Conservation (phyloP, 92 coral and sea anemone genomes). For the Metridium senile region DNA sequence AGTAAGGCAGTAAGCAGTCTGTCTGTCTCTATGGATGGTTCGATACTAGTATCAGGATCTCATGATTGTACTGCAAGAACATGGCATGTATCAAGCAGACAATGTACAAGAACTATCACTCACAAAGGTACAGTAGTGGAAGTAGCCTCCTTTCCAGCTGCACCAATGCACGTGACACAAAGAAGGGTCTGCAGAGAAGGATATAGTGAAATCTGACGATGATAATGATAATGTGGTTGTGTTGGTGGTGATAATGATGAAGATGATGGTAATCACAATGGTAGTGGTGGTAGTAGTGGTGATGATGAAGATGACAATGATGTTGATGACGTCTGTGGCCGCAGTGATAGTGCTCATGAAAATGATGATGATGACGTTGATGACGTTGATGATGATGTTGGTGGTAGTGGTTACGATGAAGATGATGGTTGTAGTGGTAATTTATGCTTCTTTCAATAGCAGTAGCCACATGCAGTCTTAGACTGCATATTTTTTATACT, state of each 20-base stretch:
- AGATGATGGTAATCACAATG: background rate
- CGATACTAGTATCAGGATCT: conserved; percentile 80
- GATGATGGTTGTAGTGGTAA: no score
- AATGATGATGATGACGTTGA: background rate
- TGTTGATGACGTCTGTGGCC: background rate
- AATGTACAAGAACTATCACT: conserved; percentile 77
- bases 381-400: background rate
- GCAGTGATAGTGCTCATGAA: background rate
- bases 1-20: conserved; percentile 84
- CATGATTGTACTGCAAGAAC: conserved; percentile 86
- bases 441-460: no score
- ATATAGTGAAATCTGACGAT: background rate
- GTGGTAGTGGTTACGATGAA: background rate
- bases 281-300: background rate
- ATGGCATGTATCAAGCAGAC: conserved; percentile 89
- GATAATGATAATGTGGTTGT: background rate
- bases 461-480: no score
- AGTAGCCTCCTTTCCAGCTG: no score
- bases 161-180: background rate
- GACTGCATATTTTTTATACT: no score
- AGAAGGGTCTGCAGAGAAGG: background rate
- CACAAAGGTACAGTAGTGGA: conserved; percentile 92
- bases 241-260: background rate
- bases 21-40: conserved; percentile 84
- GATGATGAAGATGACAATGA: background rate